Evolutionary conservation across 2,888 invertebrate species (phyloP), one percentile per base, ranked within the genome.

Genomic region (Alcis repandata): DNA sequence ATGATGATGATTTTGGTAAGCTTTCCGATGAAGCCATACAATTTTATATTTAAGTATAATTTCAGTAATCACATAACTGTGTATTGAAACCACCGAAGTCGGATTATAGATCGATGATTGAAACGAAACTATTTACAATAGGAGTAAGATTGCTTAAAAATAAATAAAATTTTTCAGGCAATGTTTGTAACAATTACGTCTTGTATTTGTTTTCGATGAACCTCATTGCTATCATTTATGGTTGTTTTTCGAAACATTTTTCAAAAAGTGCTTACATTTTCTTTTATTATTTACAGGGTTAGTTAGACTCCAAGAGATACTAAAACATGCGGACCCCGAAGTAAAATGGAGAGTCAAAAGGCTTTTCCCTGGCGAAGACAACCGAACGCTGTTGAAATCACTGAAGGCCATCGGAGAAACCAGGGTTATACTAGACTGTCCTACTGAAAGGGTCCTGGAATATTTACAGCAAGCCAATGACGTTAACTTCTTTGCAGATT

Each of bases 401-500:
- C 94, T 98, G 45, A 96, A 96, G 76, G 92, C 94, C 10, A 94
- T 95, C 0, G 95, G 95, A 1, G 96, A 96, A 74, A 95, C 95
- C 53, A 95, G 96, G 76, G 94, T 98, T 13, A 94, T 98, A 6
- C 81, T 98, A 10, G 98, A 98, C 81, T 97, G 97, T 76, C 94
- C 95, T 0, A 89, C 95, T 0, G 95, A 96, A 9, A 95, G 95
- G 78, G 93, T 97, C 13, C 78, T 95, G 0, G 90, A 94, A 1
- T 94, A 97, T 52, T 83, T 97, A 20, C 94, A 94, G 48, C 97
- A 98, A 87, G 98, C 98, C 0, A 95, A 95, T 72, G 97, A 97
- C 85, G 95, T 98, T 13, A 97, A 97, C 74, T 95, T 98, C 89
- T 94, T 98, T 83, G 96, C 96, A 65, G 97, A 97, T 79, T 97